phyloP scores from a whole-genome alignment of 1,140 invertebrate species.

The Drosophila saltans region DNA sequence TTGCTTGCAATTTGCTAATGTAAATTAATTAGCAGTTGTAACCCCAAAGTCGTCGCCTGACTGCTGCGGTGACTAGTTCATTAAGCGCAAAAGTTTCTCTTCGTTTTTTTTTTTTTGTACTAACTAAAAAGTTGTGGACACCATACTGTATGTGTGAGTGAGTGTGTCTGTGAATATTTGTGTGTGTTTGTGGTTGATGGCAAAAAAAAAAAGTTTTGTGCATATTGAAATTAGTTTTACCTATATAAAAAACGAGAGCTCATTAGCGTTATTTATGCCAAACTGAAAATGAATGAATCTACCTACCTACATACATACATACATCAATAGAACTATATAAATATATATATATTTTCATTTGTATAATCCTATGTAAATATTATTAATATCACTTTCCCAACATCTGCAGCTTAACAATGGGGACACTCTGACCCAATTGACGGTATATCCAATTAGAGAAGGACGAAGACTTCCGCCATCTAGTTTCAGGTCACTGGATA shows the following conservation, averaged over 20 bases:
- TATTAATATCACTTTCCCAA: not conserved
- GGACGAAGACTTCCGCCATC: too few species aligned
- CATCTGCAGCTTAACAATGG: too few species aligned
- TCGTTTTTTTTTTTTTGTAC: constrained; percentile 24
- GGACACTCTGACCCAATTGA: too few species aligned
- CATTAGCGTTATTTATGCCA: constrained; percentile 45
- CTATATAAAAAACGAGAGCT: constrained; percentile 42
- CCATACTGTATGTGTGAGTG: not conserved
- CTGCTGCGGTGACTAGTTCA: constrained; percentile 60
- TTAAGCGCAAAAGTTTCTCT: constrained; percentile 50
- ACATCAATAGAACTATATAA: constrained; percentile 8
- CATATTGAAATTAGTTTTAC: constrained; percentile 59
- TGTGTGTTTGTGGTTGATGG: constrained; percentile 15
- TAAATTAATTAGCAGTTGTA: constrained; percentile 64
- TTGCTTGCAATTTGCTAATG: constrained; percentile 68
- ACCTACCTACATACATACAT: constrained; percentile 31
- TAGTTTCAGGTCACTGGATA: too few species aligned
- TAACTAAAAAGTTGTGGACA: constrained; percentile 12
- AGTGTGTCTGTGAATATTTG: not conserved
- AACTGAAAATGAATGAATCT: constrained; percentile 24
- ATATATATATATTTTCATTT: not conserved
- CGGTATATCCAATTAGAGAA: too few species aligned
- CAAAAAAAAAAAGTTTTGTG: constrained; percentile 25
- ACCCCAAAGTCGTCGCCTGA: constrained; percentile 44
- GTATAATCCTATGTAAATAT: not conserved